Conservation (phyloP, 1,140 invertebrate species). For the Drosophila bifasciata region DNA sequence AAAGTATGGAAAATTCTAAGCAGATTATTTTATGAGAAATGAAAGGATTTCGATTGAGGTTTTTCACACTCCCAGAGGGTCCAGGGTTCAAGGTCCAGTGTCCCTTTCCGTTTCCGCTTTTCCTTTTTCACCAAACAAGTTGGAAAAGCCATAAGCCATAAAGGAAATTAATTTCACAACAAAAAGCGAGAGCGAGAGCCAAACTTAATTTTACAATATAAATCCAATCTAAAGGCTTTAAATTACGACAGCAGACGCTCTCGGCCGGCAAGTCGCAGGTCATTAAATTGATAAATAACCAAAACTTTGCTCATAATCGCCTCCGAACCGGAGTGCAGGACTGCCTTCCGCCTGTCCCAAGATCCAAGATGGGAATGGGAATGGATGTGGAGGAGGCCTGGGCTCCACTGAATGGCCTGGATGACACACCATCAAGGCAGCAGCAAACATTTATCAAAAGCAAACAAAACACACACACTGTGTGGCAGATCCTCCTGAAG, state of each 20-base stretch:
- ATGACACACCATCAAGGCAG: constrained; percentile 10
- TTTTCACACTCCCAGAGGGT: no score
- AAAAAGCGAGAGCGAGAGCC: constrained; percentile 15
- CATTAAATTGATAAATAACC: constrained; percentile 82
- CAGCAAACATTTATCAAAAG: constrained; percentile 70
- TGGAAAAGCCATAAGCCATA: constrained; percentile 32
- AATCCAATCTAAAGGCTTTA: constrained; percentile 74
- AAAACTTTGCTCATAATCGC: constrained; percentile 81
- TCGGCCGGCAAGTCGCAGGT: constrained; percentile 44
- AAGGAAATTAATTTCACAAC: constrained; percentile 62
- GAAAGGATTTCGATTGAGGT: no score
- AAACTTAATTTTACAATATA: constrained; percentile 67
- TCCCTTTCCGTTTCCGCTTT: background rate
- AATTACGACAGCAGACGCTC: constrained; percentile 43
- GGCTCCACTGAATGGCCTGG: background rate
- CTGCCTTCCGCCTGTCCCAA: background rate
- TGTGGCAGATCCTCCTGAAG: constrained; percentile 19
- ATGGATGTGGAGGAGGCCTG: background rate
- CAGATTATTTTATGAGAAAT: constrained; percentile 9
- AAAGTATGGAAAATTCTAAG: constrained; percentile 1
- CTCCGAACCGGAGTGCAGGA: constrained; percentile 7
- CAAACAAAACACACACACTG: constrained; percentile 24
- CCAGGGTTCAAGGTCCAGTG: no score
- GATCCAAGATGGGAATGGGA: constrained; percentile 31
- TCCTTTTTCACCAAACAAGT: background rate